A percentile compares a stretch with the other conserved stretches of the same genome.
phyloP scores from a whole-genome alignment of 2,888 invertebrate genomes.

The Amphimallon solstitiale region DNA sequence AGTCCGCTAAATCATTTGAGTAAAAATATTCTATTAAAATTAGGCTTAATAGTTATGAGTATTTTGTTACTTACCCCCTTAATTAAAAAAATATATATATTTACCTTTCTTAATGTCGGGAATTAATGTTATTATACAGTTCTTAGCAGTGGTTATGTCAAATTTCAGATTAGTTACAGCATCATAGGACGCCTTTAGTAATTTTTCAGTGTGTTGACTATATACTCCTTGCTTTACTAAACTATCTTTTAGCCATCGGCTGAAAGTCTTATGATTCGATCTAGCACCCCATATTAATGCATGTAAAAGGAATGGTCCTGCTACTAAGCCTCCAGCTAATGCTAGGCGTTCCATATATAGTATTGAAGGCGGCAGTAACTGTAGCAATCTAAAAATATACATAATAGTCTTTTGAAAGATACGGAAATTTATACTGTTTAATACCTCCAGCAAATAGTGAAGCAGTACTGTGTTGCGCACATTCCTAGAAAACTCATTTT shows the following conservation, averaged over 20 bases:
- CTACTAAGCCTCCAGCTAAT: slow-evolving; percentile 72
- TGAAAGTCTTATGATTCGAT: slow-evolving; percentile 83
- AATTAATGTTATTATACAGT: slow-evolving; percentile 67
- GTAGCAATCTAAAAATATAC: slow-evolving; percentile 71
- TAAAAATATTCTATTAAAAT: no score
- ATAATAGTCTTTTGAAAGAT: slow-evolving; percentile 25
- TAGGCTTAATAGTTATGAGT: no score
- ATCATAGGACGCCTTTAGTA: slow-evolving; percentile 77
- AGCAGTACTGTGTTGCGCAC: slow-evolving; percentile 91
- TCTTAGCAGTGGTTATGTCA: slow-evolving; percentile 71
- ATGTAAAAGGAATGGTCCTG: slow-evolving; percentile 79
- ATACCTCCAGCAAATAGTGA: slow-evolving; percentile 84
- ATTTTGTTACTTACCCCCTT: no score
- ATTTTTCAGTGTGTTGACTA: slow-evolving; percentile 79
- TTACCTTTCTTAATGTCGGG: slow-evolving; percentile 63
- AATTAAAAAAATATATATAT: not conserved
- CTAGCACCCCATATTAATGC: slow-evolving; percentile 91
- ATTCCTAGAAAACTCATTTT: slow-evolving; percentile 71
- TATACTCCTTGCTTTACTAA: slow-evolving; percentile 92
- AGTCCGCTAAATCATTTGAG: no score
- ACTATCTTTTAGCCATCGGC: slow-evolving; percentile 91
- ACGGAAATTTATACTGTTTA: slow-evolving; percentile 36
- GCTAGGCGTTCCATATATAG: slow-evolving; percentile 84
- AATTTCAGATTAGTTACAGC: slow-evolving; percentile 73
- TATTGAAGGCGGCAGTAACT: slow-evolving; percentile 89